These are phyloP conservation scores for Frankliniella intonsa DNA, from an alignment of 2,888 invertebrate species.

Conservation along the genomic window DNA sequence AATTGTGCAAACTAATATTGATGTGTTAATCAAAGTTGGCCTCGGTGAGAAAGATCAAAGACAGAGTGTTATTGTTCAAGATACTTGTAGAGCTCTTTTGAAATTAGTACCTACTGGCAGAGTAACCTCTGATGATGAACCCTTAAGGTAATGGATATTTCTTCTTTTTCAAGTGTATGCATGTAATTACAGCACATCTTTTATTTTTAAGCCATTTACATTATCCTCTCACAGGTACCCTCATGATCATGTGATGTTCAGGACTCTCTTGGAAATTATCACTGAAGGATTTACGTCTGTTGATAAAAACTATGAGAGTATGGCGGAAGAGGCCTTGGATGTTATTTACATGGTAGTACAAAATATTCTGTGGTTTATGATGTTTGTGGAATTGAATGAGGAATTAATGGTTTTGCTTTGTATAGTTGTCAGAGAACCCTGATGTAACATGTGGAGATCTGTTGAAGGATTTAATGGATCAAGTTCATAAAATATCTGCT, in stretches of 20 bases:
- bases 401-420: neutral
- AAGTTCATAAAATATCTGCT: conserved; percentile 35
- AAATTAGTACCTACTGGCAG: neutral
- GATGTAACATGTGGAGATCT: conserved; percentile 47
- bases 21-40: neutral
- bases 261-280: conserved; percentile 50
- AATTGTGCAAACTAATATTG: neutral
- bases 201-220: neutral
- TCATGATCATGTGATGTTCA: conserved; percentile 54
- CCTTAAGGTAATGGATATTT: neutral
- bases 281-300: conserved; percentile 47
- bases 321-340: conserved; percentile 55
- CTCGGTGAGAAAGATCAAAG: neutral
- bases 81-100: neutral
- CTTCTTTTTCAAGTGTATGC: neutral
- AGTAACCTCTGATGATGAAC: neutral
- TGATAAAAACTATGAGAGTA: conserved; percentile 53
- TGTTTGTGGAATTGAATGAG: neutral
- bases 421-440: conserved; percentile 56
- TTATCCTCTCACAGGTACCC: neutral
- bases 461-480: conserved; percentile 38
- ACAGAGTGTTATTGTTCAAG: neutral
- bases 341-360: conserved; percentile 48
- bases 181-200: neutral
- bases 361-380: neutral